These are phyloP conservation scores for Diarsia dahlii DNA, from an alignment of 2,888 invertebrate genomes.

Conservation along the genomic window DNA sequence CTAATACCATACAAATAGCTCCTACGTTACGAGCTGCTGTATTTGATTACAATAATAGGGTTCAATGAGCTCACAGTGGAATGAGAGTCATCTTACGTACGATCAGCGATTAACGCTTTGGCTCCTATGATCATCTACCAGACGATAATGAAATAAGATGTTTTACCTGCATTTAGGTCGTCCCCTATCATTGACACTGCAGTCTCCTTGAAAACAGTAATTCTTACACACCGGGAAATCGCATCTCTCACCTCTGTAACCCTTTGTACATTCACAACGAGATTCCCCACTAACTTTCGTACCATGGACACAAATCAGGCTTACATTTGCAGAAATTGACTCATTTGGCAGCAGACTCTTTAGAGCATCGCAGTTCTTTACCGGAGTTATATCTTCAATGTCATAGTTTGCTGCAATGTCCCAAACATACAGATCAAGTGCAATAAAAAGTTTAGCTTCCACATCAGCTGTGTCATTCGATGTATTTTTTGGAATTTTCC, in stretches of 20 bases:
- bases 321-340: background rate
- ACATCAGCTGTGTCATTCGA: no score
- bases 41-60: no score
- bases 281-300: background rate
- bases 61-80: no score
- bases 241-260: conserved; percentile 6
- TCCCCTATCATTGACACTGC: background rate
- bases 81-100: no score
- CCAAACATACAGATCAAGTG: background rate
- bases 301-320: conserved; percentile 57
- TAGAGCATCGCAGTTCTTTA: background rate
- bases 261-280: conserved; percentile 5
- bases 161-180: background rate
- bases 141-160: no score
- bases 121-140: no score
- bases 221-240: background rate
- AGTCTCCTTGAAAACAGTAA: conserved; percentile 15
- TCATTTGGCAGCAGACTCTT: background rate
- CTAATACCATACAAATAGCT: no score
- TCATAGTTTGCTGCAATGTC: background rate
- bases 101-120: no score
- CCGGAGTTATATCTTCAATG: background rate
- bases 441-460: background rate
- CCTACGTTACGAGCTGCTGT: no score
- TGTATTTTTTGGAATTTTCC: background rate